Conservation (phyloP, 35 echinoderm and acorn worm species). For the Anneissia japonica region DNA sequence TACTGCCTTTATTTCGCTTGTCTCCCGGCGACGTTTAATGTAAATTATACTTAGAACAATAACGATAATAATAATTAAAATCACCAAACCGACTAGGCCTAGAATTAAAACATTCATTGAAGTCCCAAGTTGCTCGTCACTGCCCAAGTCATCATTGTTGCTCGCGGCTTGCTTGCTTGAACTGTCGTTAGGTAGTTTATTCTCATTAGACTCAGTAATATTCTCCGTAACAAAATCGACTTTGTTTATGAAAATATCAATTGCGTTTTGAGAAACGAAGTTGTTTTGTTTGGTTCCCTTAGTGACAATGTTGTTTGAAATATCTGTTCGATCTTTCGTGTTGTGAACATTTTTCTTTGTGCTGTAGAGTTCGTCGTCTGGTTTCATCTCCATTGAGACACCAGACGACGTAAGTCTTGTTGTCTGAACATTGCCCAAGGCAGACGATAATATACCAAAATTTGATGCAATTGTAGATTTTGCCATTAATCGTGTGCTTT, state of each 20-base stretch:
- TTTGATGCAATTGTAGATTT: background rate
- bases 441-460: background rate
- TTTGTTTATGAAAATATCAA: background rate
- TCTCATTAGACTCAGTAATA: background rate
- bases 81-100: background rate
- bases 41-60: background rate
- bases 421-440: background rate
- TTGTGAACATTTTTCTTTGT: background rate
- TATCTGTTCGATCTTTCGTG: background rate
- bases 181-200: too few species aligned
- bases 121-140: background rate
- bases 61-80: background rate
- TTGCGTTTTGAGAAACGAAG: background rate
- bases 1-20: background rate
- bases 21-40: background rate
- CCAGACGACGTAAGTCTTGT: background rate
- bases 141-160: background rate
- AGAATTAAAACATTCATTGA: background rate
- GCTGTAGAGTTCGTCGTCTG: background rate
- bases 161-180: background rate
- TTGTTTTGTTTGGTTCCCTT: background rate
- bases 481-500: background rate
- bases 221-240: background rate
- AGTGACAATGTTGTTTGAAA: background rate
- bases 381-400: background rate